phyloP scores from a whole-genome alignment of 2,888 invertebrate species.

The Tipula lateralis region DNA sequence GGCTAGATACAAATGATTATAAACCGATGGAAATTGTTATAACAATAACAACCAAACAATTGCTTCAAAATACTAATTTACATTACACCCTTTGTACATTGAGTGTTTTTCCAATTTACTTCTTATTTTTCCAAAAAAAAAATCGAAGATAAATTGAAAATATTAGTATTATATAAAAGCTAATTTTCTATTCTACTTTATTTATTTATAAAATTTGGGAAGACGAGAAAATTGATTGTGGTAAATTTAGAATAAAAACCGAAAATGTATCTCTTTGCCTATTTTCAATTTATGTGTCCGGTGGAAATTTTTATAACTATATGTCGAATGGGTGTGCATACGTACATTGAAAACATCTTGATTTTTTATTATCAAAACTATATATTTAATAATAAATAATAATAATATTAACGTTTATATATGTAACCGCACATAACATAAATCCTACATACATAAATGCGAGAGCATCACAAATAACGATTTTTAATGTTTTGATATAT shows the following conservation, averaged over 20 bases:
- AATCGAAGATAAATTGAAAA: not conserved
- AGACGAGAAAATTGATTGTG: constrained; percentile 16
- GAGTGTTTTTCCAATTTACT: not conserved
- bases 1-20: not conserved
- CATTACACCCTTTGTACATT: not conserved
- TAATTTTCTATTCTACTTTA: not conserved
- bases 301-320: not conserved
- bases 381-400: not conserved
- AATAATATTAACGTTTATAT: not conserved
- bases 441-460: not conserved
- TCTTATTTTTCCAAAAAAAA: not conserved
- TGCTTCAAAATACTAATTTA: not conserved
- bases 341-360: constrained; percentile 11
- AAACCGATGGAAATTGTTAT: not conserved
- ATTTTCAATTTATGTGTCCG: constrained; percentile 4
- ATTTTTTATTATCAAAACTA: not conserved
- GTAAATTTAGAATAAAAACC: not conserved
- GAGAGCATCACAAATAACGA: not conserved
- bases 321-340: not conserved
- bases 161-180: not conserved
- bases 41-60: not conserved
- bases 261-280: not conserved
- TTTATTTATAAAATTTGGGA: not conserved
- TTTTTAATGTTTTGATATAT: not conserved
- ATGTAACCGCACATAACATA: not conserved